Conservation (phyloP, 2,888 invertebrate species). For the Diplazon laetatorius region DNA sequence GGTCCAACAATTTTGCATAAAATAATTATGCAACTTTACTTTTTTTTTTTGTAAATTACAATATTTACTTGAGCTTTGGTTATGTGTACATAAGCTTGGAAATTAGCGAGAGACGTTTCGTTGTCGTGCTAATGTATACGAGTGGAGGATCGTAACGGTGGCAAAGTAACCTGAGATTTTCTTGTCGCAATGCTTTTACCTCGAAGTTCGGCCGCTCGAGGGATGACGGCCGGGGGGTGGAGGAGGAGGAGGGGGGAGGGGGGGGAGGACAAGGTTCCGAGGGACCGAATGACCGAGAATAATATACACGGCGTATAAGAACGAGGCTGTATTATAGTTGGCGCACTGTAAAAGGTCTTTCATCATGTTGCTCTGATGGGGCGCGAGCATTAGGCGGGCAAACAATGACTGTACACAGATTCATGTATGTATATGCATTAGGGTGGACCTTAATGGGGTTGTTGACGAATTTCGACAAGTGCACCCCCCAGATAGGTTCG, state of each 20-base stretch:
- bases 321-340: conserved; percentile 8
- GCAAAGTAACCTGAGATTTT: conserved; percentile 22
- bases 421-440: conserved; percentile 6
- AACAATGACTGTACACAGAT: conserved; percentile 9
- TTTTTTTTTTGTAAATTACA: not conserved
- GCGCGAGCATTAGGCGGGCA: conserved; percentile 36
- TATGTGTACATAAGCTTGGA: not conserved
- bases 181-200: conserved; percentile 2
- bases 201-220: not conserved
- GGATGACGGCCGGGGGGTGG: not conserved
- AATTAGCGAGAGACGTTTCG: not conserved
- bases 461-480: too few species aligned
- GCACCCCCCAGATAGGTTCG: too few species aligned
- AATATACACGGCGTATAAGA: not conserved
- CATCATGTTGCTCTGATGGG: not conserved
- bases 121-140: not conserved
- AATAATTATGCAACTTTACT: not conserved
- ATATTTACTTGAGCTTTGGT: not conserved
- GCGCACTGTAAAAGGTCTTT: conserved; percentile 12
- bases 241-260: too few species aligned
- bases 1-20: not conserved
- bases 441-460: too few species aligned
- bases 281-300: not conserved
- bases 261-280: not conserved
- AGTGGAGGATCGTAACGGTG: not conserved